Percentiles rank a stretch among this genome's conserved stretches.
These are phyloP conservation scores for Martes martes DNA, from an alignment of 2,113 vertebrate species.

Conservation along the genomic window DNA sequence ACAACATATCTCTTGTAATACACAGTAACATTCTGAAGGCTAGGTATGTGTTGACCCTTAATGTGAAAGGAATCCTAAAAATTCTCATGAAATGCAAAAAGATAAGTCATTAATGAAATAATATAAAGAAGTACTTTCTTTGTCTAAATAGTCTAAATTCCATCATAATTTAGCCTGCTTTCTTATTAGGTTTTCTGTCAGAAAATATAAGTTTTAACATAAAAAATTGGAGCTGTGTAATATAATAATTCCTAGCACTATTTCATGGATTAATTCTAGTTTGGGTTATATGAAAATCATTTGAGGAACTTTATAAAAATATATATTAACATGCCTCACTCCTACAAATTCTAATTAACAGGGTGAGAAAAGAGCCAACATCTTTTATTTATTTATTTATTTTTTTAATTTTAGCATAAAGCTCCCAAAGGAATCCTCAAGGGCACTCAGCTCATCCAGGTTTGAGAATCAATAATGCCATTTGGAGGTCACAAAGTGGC, in stretches of 20 bases:
- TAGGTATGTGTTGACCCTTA: not conserved
- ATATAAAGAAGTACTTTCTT: not conserved
- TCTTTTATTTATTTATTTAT: not conserved
- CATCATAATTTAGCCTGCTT: not conserved
- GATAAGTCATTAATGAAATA: not conserved
- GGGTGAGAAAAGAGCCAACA: not conserved
- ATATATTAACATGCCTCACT: not conserved
- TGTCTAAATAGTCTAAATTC: not conserved
- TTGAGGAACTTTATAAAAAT: not conserved
- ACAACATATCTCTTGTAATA: not conserved
- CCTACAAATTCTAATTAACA: not conserved
- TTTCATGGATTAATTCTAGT: not conserved
- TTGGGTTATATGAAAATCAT: not conserved
- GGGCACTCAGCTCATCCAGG: not conserved
- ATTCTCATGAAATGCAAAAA: not conserved
- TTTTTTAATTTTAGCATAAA: not conserved
- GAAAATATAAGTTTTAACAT: not conserved
- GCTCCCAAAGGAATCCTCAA: not conserved
- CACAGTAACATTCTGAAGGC: not conserved
- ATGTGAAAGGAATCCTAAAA: not conserved
- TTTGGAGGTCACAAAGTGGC: not conserved
- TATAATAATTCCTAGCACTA: not conserved
- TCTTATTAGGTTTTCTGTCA: not conserved
- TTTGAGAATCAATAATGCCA: not conserved
- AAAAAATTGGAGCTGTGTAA: not conserved